Conservation (phyloP, 2,113 vertebrate genomes). For the Toxostoma redivivum region DNA sequence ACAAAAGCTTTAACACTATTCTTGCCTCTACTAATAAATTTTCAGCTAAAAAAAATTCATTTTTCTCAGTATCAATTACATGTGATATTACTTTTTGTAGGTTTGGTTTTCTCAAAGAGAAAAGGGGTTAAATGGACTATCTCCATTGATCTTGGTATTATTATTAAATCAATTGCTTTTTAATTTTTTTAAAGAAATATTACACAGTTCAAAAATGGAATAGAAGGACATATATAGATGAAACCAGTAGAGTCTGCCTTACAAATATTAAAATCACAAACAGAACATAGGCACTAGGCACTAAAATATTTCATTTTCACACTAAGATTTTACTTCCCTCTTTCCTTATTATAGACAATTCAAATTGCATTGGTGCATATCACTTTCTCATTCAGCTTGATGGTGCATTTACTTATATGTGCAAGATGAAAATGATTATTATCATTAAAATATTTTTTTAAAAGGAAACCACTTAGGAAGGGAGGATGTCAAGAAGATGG, state of each 20-base stretch:
- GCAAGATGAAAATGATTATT: neutral
- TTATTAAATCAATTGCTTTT: neutral
- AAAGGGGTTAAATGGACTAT: neutral
- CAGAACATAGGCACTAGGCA: neutral
- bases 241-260: neutral
- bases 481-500: neutral
- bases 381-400: neutral
- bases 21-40: neutral
- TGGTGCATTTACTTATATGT: neutral
- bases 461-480: neutral
- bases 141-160: neutral
- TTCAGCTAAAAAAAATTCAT: neutral
- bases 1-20: neutral
- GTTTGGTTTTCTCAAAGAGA: neutral
- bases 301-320: neutral
- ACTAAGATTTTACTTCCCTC: neutral
- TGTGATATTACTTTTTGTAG: neutral
- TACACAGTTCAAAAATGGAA: accelerated
- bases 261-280: neutral
- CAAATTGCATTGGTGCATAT: neutral
- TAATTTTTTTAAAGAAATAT: neutral
- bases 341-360: neutral
- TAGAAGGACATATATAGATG: neutral
- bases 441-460: neutral
- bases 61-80: neutral